Conservation (phyloP, 2,888 invertebrate species). For the Colletes collaris region DNA sequence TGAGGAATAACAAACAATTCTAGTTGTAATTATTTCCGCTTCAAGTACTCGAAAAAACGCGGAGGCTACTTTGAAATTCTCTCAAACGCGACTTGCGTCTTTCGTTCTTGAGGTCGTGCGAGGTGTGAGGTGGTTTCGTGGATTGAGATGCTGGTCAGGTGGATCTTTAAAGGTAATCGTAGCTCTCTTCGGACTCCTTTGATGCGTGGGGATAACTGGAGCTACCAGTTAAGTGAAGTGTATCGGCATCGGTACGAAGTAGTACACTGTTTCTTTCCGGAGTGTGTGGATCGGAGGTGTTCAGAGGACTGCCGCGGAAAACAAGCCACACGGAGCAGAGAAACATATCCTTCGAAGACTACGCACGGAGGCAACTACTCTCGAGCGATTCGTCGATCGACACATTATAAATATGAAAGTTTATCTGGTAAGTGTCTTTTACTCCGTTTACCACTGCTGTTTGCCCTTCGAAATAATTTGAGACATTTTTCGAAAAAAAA, state of each 20-base stretch:
- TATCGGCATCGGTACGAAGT: slow-evolving; percentile 74
- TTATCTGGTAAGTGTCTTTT: slow-evolving; percentile 49
- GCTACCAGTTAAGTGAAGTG: slow-evolving; percentile 78
- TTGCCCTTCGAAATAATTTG: no score
- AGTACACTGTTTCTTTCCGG: slow-evolving; percentile 74
- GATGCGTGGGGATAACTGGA: slow-evolving; percentile 77
- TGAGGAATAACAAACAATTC: no score
- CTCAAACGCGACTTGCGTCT: no score
- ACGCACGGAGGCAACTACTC: not conserved
- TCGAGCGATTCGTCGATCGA: slow-evolving; percentile 42
- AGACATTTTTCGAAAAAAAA: no score
- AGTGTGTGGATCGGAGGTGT: slow-evolving; percentile 67
- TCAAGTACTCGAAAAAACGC: no score
- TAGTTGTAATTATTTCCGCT: no score
- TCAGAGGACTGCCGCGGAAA: slow-evolving; percentile 26
- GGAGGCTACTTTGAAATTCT: no score
- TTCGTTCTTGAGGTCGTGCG: no score
- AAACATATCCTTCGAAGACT: slow-evolving; percentile 25
- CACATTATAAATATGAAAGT: slow-evolving; percentile 55
- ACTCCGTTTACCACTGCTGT: not conserved
- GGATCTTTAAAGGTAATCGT: slow-evolving; percentile 47
- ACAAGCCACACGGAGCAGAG: slow-evolving; percentile 23
- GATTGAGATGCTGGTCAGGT: no score
- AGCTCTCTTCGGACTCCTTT: slow-evolving; percentile 55
- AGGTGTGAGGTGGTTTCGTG: no score